phyloP scores from a whole-genome alignment of 2,113 vertebrate genomes.

The Zootoca vivipara region DNA sequence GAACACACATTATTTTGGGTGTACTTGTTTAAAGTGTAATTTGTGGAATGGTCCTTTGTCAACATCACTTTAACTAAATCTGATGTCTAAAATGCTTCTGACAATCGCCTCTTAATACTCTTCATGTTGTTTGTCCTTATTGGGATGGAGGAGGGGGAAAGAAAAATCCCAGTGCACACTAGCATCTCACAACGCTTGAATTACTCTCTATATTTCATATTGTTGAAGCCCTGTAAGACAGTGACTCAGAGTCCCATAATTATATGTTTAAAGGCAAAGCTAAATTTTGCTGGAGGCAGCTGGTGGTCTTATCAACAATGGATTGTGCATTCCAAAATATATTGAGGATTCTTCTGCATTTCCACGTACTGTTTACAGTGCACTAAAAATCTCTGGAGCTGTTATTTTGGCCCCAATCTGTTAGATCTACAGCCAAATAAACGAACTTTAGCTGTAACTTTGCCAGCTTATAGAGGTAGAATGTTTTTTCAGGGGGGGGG shows the following conservation, averaged over 20 bases:
- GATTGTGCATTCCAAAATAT: background rate
- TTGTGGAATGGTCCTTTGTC: too few species aligned
- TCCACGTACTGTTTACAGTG: background rate
- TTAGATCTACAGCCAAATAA: slow-evolving; percentile 28
- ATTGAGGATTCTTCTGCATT: background rate
- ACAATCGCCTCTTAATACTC: background rate
- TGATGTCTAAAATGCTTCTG: background rate
- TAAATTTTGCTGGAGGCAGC: background rate
- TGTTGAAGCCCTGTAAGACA: background rate
- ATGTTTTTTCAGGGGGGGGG: background rate
- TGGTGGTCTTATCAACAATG: slow-evolving; percentile 6
- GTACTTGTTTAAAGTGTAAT: background rate
- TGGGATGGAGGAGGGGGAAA: too few species aligned
- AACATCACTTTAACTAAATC: background rate
- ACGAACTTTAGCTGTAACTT: slow-evolving; percentile 19
- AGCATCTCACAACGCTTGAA: too few species aligned
- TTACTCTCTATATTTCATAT: background rate
- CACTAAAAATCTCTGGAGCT: background rate
- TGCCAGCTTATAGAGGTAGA: slow-evolving; percentile 22
- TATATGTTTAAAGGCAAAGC: background rate
- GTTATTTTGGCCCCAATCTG: background rate
- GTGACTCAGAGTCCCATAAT: background rate
- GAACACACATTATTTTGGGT: background rate
- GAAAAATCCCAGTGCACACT: background rate
- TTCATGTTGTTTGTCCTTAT: background rate